A percentile compares a stretch with the other conserved stretches of the same genome.
These are phyloP conservation scores for Drosophila serrata DNA, from an alignment of 1,140 invertebrate genomes.

Conservation along the genomic window DNA sequence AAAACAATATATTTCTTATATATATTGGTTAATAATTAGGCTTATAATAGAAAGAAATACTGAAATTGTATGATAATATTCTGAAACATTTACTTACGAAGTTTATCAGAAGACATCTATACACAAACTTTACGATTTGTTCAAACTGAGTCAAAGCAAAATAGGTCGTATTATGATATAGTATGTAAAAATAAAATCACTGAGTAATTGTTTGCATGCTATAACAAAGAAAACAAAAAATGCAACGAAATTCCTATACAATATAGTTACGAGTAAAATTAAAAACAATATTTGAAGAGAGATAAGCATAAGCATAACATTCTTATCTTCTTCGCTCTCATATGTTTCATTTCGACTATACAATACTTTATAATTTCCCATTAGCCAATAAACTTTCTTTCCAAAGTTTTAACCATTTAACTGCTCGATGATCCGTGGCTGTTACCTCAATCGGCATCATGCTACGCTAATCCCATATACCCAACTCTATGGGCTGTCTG, in stretches of 20 bases:
- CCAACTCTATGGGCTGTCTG: constrained; percentile 11
- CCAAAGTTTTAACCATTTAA: not conserved
- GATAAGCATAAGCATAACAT: no score
- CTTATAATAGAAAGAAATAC: not conserved
- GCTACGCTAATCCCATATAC: constrained; percentile 25
- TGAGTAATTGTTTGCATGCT: not conserved
- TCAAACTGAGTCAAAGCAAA: not conserved
- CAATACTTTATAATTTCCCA: not conserved
- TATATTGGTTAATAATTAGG: no score
- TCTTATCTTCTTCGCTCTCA: no score
- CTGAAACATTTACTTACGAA: not conserved
- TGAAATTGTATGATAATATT: no score
- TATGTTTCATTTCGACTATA: no score
- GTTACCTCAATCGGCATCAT: not conserved
- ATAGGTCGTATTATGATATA: not conserved
- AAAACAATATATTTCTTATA: no score
- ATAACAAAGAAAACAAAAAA: not conserved
- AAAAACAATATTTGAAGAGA: not conserved
- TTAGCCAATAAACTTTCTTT: not conserved
- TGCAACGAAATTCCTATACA: no score
- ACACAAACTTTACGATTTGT: not conserved
- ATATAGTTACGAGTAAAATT: not conserved
- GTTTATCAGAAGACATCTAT: no score
- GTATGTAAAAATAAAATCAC: not conserved
- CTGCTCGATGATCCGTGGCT: constrained; percentile 7